phyloP scores from a whole-genome alignment of 1,140 invertebrate species.

The Metaphire vulgaris region DNA sequence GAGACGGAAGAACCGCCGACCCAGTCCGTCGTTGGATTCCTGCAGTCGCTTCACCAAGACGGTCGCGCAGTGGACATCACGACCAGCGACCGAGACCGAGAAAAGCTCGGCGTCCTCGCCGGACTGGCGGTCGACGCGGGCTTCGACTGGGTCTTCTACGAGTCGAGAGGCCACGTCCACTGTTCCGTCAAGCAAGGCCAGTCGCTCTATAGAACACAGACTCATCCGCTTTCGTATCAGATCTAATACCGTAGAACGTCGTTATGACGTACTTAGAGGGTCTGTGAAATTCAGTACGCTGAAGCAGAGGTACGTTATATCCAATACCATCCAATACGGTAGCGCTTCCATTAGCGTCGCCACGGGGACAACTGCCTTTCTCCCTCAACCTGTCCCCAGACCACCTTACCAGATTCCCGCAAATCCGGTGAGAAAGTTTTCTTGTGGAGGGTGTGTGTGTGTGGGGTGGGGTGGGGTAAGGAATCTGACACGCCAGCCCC shows the following conservation, averaged over 20 bases:
- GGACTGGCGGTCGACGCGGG: constrained; percentile 90
- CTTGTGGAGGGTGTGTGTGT: too few relatives aligned
- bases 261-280: not conserved
- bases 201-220: too few relatives aligned
- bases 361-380: not conserved
- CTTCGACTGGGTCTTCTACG: constrained; percentile 98
- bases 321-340: not conserved
- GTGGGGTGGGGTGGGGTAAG: too few relatives aligned
- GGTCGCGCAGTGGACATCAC: constrained; percentile 90
- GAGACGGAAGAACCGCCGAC: constrained; percentile 71
- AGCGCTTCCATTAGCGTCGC: not conserved
- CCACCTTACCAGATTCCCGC: too few relatives aligned
- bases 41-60: constrained; percentile 85
- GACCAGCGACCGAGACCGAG: constrained; percentile 81
- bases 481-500: too few relatives aligned
- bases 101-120: constrained; percentile 91
- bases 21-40: not conserved
- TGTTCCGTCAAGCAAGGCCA: constrained; percentile 96
- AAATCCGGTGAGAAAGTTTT: too few relatives aligned
- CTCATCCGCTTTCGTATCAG: too few relatives aligned
- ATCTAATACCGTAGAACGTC: too few relatives aligned
- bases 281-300: not conserved
- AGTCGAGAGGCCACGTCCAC: constrained; percentile 87
- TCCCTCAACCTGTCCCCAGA: too few relatives aligned
- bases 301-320: not conserved